phyloP scores from a whole-genome alignment of 2,113 vertebrate species.

The Otus sunia region DNA sequence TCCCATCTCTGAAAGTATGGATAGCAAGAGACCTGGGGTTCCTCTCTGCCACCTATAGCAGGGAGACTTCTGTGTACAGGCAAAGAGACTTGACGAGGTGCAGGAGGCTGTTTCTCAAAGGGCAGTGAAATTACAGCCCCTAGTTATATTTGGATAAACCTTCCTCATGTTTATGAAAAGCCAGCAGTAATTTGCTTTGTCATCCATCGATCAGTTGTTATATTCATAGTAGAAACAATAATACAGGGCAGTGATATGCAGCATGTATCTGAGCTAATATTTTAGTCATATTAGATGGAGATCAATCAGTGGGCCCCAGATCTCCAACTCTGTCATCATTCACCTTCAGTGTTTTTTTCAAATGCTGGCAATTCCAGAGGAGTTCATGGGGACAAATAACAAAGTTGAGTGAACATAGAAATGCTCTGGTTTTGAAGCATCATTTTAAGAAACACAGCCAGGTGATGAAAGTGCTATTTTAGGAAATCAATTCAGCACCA shows the following conservation, averaged over 20 bases:
- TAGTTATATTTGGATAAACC: background rate
- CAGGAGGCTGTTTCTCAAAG: background rate
- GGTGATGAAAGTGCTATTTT: background rate
- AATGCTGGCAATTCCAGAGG: background rate
- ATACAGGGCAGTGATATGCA: background rate
- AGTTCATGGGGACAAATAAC: background rate
- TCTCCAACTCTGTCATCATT: background rate
- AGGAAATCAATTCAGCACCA: background rate
- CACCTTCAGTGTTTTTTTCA: background rate
- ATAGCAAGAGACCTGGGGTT: background rate
- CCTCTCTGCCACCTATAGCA: accelerated
- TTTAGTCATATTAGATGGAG: background rate
- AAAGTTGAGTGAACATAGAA: background rate
- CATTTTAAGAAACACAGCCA: background rate
- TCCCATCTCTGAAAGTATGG: background rate
- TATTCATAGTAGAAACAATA: background rate
- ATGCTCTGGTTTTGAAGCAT: background rate
- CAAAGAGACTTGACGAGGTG: background rate
- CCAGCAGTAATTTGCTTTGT: background rate
- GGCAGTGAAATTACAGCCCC: background rate
- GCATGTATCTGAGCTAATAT: background rate
- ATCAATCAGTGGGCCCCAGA: background rate
- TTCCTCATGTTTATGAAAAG: background rate
- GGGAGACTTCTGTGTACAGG: background rate
- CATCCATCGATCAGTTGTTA: background rate